Evolutionary conservation across 2,113 vertebrate species (phyloP).

Genomic region (Indicator indicator): DNA sequence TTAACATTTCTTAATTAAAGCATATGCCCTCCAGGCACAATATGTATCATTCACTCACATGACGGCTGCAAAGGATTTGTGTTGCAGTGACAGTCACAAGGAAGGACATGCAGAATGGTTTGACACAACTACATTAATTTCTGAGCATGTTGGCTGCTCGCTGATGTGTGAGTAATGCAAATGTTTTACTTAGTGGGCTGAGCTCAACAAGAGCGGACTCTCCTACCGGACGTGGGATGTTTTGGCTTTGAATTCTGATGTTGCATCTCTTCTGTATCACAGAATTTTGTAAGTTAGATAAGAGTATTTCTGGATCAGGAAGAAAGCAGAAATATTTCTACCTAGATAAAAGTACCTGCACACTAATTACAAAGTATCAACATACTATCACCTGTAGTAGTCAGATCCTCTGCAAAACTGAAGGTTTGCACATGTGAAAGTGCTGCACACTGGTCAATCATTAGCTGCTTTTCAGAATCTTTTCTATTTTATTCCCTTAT

Average conservation of each 20-base stretch:
- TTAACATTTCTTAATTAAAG: slow-evolving; percentile 20
- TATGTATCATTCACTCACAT: background rate
- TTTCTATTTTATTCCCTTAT: background rate
- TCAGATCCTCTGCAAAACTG: background rate
- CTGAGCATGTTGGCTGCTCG: background rate
- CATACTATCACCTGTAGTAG: background rate
- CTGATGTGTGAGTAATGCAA: background rate
- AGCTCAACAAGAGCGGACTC: background rate
- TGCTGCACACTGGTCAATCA: background rate
- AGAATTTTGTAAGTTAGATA: background rate
- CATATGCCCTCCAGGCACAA: background rate
- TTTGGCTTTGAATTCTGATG: background rate
- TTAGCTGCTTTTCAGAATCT: background rate
- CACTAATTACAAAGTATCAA: background rate
- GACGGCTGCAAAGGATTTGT: slow-evolving; percentile 25
- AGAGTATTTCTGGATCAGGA: background rate
- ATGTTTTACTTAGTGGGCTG: background rate
- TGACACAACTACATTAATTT: background rate
- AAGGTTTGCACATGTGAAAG: background rate
- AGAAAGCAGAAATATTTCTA: background rate
- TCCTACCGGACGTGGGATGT: background rate
- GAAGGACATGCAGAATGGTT: background rate
- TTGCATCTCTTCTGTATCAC: background rate
- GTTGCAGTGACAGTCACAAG: background rate
- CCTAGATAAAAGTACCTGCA: background rate